Percentiles rank a stretch among this genome's conserved stretches.
Evolutionary conservation across 2,888 invertebrate species (phyloP).

Genomic region (Eumerus sabulonum): DNA sequence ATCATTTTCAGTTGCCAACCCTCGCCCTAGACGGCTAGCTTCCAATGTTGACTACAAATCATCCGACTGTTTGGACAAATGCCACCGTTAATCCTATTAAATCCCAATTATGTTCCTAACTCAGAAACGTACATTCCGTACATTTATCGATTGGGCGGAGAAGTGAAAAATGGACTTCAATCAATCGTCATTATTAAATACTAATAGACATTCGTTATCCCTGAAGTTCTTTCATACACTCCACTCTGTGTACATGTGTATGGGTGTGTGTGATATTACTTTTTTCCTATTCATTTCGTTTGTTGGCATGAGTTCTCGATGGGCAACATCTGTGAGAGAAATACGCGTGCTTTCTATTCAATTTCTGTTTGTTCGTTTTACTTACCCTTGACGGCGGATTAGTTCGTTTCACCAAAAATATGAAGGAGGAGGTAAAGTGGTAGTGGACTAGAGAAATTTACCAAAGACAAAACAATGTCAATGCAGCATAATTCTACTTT

Average conservation of each 20-base stretch:
- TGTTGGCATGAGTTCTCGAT: slow-evolving; percentile 1
- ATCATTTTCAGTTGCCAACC: slow-evolving; percentile 28
- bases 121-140: neutral
- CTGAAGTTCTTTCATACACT: slow-evolving; percentile 24
- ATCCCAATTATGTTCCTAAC: slow-evolving; percentile 60
- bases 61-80: slow-evolving; percentile 56
- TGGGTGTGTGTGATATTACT: slow-evolving; percentile 22
- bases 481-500: slow-evolving; percentile 59
- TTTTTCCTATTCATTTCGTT: slow-evolving; percentile 30
- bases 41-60: slow-evolving; percentile 53
- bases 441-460: slow-evolving; percentile 58
- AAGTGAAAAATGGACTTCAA: slow-evolving; percentile 59
- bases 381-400: slow-evolving; percentile 28
- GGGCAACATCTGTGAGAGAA: slow-evolving; percentile 65
- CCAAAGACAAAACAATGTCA: slow-evolving; percentile 67
- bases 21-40: neutral
- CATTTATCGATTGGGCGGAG: neutral
- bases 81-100: slow-evolving; percentile 65
- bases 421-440: neutral
- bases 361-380: slow-evolving; percentile 43
- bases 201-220: slow-evolving; percentile 64
- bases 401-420: slow-evolving; percentile 1
- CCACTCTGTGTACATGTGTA: slow-evolving; percentile 1
- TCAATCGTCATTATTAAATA: slow-evolving; percentile 69
- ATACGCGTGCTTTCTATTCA: slow-evolving; percentile 64